A percentile compares a stretch with the other conserved stretches of the same genome.
These are phyloP conservation scores for Caenorhabditis sp. DNA, from an alignment of 2,888 invertebrate genomes.

Conservation along the genomic window DNA sequence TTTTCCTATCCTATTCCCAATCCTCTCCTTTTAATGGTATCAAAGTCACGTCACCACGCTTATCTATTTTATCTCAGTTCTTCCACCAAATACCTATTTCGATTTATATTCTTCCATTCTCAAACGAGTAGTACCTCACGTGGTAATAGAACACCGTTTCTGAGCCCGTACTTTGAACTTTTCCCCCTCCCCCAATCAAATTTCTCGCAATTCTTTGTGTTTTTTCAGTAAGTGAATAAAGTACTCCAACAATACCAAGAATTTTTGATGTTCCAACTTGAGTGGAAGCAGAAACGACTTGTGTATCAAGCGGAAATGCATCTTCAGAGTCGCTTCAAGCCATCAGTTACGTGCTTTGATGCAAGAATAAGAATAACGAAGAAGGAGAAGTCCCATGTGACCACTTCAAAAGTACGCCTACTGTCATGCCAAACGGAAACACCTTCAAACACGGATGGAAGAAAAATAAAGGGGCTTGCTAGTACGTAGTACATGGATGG, in stretches of 20 bases:
- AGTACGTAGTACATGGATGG: no score
- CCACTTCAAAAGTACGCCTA: neutral
- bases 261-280: neutral
- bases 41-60: neutral
- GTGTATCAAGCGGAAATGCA: no score
- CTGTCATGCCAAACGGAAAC: neutral
- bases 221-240: slow-evolving; percentile 27
- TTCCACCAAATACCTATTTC: neutral
- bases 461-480: no score
- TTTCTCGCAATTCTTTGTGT: neutral
- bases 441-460: neutral
- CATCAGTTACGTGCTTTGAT: neutral
- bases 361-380: neutral
- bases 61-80: slow-evolving; percentile 50
- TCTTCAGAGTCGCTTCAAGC: no score
- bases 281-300: no score
- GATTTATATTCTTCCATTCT: slow-evolving; percentile 57
- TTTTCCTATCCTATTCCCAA: neutral
- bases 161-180: slow-evolving; percentile 37
- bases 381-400: neutral
- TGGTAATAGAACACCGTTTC: slow-evolving; percentile 60
- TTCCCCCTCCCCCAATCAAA: neutral
- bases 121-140: slow-evolving; percentile 61
- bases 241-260: slow-evolving; percentile 5
- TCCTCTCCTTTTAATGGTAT: neutral